Evolutionary conservation across 2,888 invertebrate species (phyloP), one percentile per base, ranked within the genome.

Genomic region (Serrognathus titanus): DNA sequence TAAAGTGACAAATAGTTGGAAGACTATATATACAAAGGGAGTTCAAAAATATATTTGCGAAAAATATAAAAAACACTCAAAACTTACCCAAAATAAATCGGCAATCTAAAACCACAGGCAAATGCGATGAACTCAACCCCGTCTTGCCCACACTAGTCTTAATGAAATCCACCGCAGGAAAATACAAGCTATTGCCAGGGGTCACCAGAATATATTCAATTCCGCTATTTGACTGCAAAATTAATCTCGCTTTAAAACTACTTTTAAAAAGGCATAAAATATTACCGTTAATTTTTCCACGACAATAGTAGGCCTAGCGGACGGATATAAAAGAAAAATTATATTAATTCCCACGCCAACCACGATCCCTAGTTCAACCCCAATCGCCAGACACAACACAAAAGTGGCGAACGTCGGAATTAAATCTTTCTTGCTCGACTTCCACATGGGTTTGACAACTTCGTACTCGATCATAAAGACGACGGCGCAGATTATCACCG

Each of bases 391-490:
- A 62, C 94, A 95, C 16, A 90, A 77, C 0, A 90, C 79, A 75
- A 96, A 94, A 0, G 95, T 95, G 0, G 90, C 87, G 60, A 87
- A 82, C 58, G 92, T 90, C 0, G 94, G 91, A 2, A 91, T 82
- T 62, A 92, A 81, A 63, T 94, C 94, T 64, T 86, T 84, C 61
- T 89, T 86, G 60, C 88, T 88, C 0, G 91, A 90, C 10, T 86
- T 84, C 92, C 92, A 93, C 84, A 92, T 87, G 0, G 92, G 89
- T 67, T 89, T 89, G 1, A 92, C 86, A 47, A 90, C 89, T 80
- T 92, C 91, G 74, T 92, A 93, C 77, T 94, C 94, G 69, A 94
- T 92, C 94, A 94, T 94, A 78, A 92, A 93, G 74, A 96, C 88
- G 60, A 97, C 96, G 64, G 97, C 96, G 73, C 92, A 91, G 63